These are phyloP conservation scores for Tyria jacobaeae DNA, from an alignment of 2,888 invertebrate species.

Conservation along the genomic window DNA sequence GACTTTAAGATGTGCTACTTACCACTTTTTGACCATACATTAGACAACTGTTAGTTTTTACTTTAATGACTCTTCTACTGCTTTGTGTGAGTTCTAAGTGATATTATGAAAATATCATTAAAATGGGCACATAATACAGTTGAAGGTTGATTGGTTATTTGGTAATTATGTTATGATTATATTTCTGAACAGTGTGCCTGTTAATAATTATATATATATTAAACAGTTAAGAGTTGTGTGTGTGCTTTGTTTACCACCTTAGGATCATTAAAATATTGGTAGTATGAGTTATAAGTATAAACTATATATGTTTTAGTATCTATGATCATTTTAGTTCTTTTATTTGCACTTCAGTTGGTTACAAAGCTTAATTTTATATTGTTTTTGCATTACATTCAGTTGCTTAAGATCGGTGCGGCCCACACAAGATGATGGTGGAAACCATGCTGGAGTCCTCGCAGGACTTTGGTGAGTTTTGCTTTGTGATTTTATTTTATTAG, in stretches of 20 bases:
- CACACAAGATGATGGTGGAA: slow-evolving; percentile 82
- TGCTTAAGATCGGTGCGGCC: slow-evolving; percentile 60
- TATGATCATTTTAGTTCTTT: background rate
- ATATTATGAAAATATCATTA: background rate
- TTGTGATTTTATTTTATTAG: background rate
- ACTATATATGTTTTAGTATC: background rate
- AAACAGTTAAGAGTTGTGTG: too few species aligned
- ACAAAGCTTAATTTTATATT: slow-evolving; percentile 37
- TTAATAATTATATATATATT: background rate
- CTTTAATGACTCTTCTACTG: background rate
- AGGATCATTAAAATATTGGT: background rate
- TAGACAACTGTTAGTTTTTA: background rate
- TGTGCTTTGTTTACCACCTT: background rate
- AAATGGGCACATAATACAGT: slow-evolving; percentile 2
- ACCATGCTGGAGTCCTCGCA: slow-evolving; percentile 81
- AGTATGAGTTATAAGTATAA: background rate
- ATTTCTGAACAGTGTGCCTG: background rate
- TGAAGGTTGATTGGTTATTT: slow-evolving; percentile 7
- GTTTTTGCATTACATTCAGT: slow-evolving; percentile 67
- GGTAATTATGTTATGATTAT: background rate
- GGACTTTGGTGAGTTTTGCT: slow-evolving; percentile 78
- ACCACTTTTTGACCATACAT: background rate
- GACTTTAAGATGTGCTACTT: slow-evolving; percentile 4
- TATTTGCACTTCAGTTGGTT: background rate
- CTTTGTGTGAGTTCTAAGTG: background rate